Base-by-base conservation (phyloP, 2,113 vertebrate species). In the Mormoops blainvillei region DNA sequence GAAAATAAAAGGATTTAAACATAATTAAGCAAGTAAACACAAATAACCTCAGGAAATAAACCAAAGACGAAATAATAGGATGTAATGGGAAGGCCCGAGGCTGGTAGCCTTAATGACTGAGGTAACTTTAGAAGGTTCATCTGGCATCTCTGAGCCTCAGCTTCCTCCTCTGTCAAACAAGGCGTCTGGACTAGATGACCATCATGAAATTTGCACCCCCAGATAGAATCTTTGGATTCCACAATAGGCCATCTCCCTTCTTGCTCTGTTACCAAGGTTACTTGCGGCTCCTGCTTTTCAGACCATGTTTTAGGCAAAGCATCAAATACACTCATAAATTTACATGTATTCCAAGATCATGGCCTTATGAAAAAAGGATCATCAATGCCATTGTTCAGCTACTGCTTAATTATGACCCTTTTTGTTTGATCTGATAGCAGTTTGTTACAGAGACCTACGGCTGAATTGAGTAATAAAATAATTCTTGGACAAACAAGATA, bases 401-500 rank as follows among this genome's bases (percentile, higher is more conserved):
- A 82, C 1, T 78, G 85, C 81, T 96, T 95, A 92, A 84, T 96
- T 88, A 78, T 68, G 86, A 81, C 95, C 54, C 78, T 83, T 45
- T 92, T 82, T 87, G 38, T 93, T 87, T 87, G 0, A 78, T 89
- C 65, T 67, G 56, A 92, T 71, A 48, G 67, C 50, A 71, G 18
- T 91, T 87, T 84, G 26, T 92, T 19, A 8, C 84, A 71, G 28
- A 31, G 78, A 52, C 43, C 33, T 92, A 78, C 36, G 85, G 58
- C 56, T 89, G 56, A 97, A 67, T n/a, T 0, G 2, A 82, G 43
- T 67, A 41, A 48, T 82, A 87, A 94, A 96, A 83, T 83, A 91
- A 92, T 93, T 93, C 90, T 80, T 63, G 70, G 58, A 87, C 90
- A 97, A 96, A 97, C 92, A 93, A 93, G 56, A 78, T 84, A 93